phyloP scores from a whole-genome alignment of 2,797 vertebrate genomes.

The Cynodonichthys magdalenae region DNA sequence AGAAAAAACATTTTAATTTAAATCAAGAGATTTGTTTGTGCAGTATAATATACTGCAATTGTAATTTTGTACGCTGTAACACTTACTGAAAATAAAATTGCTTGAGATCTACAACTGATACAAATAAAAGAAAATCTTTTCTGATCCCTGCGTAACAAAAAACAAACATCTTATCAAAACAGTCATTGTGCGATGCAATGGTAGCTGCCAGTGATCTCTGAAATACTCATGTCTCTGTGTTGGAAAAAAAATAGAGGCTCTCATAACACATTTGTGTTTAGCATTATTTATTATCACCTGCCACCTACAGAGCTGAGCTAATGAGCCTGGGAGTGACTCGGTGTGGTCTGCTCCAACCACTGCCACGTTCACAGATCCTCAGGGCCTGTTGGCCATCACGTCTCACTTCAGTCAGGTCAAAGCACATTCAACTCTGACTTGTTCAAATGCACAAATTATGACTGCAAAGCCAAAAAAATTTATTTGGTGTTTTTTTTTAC shows the following conservation, averaged over 20 bases:
- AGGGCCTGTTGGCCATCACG: slow-evolving; percentile 69
- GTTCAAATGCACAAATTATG: slow-evolving; percentile 66
- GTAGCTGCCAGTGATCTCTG: too few relatives aligned
- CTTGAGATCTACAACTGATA: too few relatives aligned
- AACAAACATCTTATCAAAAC: too few relatives aligned
- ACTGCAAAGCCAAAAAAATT: slow-evolving; percentile 57
- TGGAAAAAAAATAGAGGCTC: not conserved
- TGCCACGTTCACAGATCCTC: slow-evolving; percentile 46
- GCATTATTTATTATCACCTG: slow-evolving; percentile 26
- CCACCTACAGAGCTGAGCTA: slow-evolving; percentile 50
- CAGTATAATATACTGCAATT: too few relatives aligned
- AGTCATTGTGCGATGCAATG: too few relatives aligned
- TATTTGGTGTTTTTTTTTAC: slow-evolving; percentile 51
- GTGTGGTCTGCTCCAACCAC: slow-evolving; percentile 68
- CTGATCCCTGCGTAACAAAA: too few relatives aligned
- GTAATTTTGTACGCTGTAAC: too few relatives aligned
- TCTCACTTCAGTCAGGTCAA: slow-evolving; percentile 75
- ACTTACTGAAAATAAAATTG: too few relatives aligned
- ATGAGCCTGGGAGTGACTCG: slow-evolving; percentile 56
- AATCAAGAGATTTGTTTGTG: too few relatives aligned
- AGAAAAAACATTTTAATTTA: too few relatives aligned
- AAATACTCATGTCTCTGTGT: too few relatives aligned
- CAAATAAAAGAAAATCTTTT: too few relatives aligned
- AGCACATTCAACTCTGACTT: slow-evolving; percentile 62
- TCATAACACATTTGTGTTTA: slow-evolving; percentile 14